Base-by-base conservation (phyloP, 2,888 invertebrate genomes). In the Branchipolynoe longqiensis region DNA sequence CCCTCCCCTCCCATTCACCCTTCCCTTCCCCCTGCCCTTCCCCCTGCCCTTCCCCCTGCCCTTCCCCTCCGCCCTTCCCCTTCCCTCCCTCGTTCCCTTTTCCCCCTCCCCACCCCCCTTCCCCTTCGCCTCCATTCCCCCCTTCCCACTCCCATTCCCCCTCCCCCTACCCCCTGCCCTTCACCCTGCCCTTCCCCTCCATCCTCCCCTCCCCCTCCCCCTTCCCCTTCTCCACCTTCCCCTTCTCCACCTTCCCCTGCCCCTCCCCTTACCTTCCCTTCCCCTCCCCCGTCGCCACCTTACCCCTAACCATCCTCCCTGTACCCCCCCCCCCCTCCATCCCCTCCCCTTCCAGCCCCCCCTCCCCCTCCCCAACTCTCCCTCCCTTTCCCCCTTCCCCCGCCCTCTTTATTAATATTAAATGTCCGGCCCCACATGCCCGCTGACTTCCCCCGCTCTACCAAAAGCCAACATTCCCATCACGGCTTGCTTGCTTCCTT, bases 21-120 rank as follows among this genome's bases (percentile, higher is more conserved):
- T n/a, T n/a, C n/a, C 48, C 48, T 48, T 8, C 18, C 48, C 62
- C n/a, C 8, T 28, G 62, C 62, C 62, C 62, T 62, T 62, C n/a
- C n/a, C 12, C n/a, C 25, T 62, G n/a, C 28, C 25, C n/a, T 12
- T 62, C 8, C 6, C 8, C 28, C 28, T 62, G 6, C n/a, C 12
- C 28, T 28, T 62, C 12, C 28, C 28, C 28, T 62, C n/a, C 28
- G 8, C 28, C 62, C 28, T 28, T 62, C n/a, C 6, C 62, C 28
- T 28, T 6, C n/a, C 28, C 62, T 14, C 25, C 62, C n/a, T 62
- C n/a, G 8, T 12, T 62, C n/a, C n/a, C n/a, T n/a, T 28, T 62
- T 22, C 28, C 8, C n/a, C 62, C 28, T 25, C 8, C 8, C 12
- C 62, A 6, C n/a, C 6, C 62, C n/a, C 62, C n/a, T 62, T n/a